Base-by-base conservation (phyloP, 2,113 vertebrate species). In the Eulemur rufifrons region DNA sequence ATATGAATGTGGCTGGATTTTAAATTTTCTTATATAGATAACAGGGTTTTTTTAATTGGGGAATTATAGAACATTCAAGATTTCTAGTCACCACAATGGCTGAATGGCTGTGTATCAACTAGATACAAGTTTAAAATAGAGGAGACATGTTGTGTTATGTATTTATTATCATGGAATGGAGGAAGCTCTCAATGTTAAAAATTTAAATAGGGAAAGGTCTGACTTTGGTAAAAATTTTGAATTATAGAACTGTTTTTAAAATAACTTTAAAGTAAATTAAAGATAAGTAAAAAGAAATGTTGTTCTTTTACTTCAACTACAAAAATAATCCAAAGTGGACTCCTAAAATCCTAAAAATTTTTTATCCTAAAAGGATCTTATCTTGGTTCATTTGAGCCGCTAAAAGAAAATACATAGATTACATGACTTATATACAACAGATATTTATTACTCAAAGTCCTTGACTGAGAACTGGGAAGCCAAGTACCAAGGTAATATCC, bases 161-260 rank as follows among this genome's bases (percentile, higher is more conserved):
- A 34, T 76, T 63, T 59, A 76, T 73, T 47, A 47, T 5, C 50
- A 12, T 59, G 42, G 29, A 88, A 42, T 59, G 37, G 25, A 88
- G 32, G 23, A 45, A 88, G 17, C 12, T 66, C n/a, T 82, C 32
- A 20, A 23, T 91, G 86, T 92, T 63, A 94, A 83, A 61, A 27
- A 81, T 20, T 64, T 89, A 86, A 59, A 23, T 54, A 61, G 25
- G 71, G 54, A 90, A 94, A 87, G 3, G 20, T 5, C 17, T 86
- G 45, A 68, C 39, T 87, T 96, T 39, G 64, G 37, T 73, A 92
- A 95, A 92, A 92, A 68, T 52, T 81, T n/a, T 73, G 37, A 93
- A 87, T 73, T 76, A 59, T 2, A 73, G 37, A 86, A 78, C 4
- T 73, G 13, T 77, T 77, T 92, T 78, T 23, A 90, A 94, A 92